phyloP scores from a whole-genome alignment of 2,113 vertebrate genomes.

The Rattus rattus region DNA sequence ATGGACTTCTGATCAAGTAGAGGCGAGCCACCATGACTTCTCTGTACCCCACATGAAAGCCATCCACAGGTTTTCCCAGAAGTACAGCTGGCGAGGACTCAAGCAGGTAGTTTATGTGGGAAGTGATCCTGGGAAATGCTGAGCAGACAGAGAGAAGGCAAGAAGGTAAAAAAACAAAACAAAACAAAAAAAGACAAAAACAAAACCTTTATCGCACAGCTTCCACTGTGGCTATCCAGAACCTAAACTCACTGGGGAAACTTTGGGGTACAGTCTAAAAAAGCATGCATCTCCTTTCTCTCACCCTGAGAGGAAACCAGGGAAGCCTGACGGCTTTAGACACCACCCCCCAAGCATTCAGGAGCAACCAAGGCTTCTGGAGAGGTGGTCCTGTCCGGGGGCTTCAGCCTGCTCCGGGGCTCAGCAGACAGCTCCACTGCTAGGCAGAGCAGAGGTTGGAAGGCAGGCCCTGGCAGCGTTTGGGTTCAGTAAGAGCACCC shows the following conservation, averaged over 20 bases:
- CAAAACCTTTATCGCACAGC: accelerated
- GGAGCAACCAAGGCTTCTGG: neutral
- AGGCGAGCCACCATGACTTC: neutral
- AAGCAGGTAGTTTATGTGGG: neutral
- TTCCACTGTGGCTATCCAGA: neutral
- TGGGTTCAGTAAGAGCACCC: neutral
- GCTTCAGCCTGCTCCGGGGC: neutral
- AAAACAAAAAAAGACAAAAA: too few species aligned
- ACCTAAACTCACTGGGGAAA: neutral
- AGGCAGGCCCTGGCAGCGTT: neutral
- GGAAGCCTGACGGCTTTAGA: neutral
- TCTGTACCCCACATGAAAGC: neutral
- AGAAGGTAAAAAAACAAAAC: neutral
- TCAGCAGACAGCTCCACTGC: neutral
- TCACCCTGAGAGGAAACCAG: neutral
- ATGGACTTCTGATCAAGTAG: neutral
- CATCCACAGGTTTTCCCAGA: constrained; percentile 40
- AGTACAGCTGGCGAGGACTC: neutral
- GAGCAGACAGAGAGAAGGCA: neutral
- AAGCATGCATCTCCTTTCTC: neutral
- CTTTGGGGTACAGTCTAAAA: neutral
- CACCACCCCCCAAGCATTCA: neutral
- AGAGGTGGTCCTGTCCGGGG: neutral
- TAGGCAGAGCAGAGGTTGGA: constrained; percentile 49
- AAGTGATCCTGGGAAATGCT: neutral